Base-by-base conservation (phyloP, 2,888 invertebrate species). In the Euproctis similis region DNA sequence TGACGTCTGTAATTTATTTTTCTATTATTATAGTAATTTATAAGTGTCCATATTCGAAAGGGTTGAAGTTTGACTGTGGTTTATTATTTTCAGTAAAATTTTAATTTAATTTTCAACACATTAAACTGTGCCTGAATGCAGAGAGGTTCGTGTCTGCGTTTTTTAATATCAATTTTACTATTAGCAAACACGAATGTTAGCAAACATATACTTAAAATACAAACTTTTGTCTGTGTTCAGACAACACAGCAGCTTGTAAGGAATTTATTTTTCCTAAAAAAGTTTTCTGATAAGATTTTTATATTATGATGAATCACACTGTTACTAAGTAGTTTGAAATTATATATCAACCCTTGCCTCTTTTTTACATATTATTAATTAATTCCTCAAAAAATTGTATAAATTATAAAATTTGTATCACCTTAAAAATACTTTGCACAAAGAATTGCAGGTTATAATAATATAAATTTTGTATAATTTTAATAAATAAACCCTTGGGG, bases 381-480 rank as follows among this genome's bases (percentile, higher is more conserved):
- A 33, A 46, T 37, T 43, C 30, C 36, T 28, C 10, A 37, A 53
- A 68, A 64, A 67, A 67, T 55, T 52, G 66, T 49, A 67, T 60
- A 67, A 68, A 67, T 61, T 63, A 48, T 47, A 61, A 66, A 64
- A 61, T 45, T 52, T 57, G 42, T 40, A 40, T n/a, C 36, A 45
- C 48, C 56, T 51, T 50, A 56, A 64, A 70, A 66, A 65, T n/a
- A n/a, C n/a, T n/a, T n/a, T n/a, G n/a, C 58, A 54, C 53, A 53
- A 40, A 43, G 45, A 47, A 47, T 44, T 35, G 41, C 59, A 52
- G 53, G 45, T 46, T 56, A 53, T 43, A 44, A n/a, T n/a, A n/a
- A 56, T 62, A 60, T 66, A 58, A 64, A 61, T 64, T 70, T 66
- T 69, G 57, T 67, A 67, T 62, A 65, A 65, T 69, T 65, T 54